Evolutionary conservation across 2,113 vertebrate genomes (phyloP).

Genomic region (Chloebia gouldiae): DNA sequence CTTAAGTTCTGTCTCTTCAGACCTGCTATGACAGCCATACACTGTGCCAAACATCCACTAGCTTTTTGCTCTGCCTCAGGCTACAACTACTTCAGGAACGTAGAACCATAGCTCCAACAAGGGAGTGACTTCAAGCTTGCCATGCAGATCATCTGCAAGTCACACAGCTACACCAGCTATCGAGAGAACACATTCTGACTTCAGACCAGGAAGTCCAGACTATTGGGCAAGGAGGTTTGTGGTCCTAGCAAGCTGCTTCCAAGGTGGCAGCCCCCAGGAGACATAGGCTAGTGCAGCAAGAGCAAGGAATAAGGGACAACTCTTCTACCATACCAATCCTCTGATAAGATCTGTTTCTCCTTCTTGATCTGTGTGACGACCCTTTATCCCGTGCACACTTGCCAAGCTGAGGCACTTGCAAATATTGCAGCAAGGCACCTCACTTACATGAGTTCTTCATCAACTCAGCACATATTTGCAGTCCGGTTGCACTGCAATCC

Average conservation of each 20-base stretch:
- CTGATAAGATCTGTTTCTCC: neutral
- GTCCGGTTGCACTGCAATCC: neutral
- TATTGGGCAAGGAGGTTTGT: neutral
- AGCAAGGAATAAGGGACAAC: neutral
- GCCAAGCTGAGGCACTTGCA: neutral
- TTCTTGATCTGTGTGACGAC: neutral
- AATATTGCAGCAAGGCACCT: neutral
- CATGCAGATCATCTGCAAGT: neutral
- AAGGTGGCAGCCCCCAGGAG: neutral
- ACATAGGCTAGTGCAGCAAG: neutral
- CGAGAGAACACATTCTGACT: neutral
- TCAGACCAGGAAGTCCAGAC: neutral
- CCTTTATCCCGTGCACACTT: neutral
- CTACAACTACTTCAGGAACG: neutral
- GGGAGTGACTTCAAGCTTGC: neutral
- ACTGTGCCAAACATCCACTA: neutral
- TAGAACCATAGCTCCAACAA: rapidly evolving
- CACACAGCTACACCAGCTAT: neutral
- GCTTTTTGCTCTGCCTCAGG: neutral
- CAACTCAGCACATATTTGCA: neutral
- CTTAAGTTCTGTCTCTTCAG: neutral
- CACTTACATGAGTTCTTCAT: neutral
- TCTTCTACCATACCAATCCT: neutral
- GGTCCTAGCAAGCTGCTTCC: neutral
- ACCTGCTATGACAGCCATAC: neutral